Evolutionary conservation across 2,888 invertebrate genomes (phyloP).

Genomic region (Liopterus haemorrhoidalis): DNA sequence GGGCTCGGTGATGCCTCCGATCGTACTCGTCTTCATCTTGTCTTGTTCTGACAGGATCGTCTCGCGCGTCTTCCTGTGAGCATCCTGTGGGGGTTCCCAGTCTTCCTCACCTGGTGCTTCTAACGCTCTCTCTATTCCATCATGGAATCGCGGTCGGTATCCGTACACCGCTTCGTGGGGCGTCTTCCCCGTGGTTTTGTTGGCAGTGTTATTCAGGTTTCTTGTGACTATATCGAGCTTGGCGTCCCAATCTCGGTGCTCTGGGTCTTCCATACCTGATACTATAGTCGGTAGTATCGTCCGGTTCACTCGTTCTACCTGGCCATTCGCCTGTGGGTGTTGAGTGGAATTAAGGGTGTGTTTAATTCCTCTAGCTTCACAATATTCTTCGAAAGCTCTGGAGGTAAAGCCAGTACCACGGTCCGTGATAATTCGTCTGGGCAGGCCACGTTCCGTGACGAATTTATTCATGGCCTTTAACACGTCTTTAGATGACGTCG

Average conservation of each 20-base stretch:
- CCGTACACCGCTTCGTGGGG: slow-evolving; percentile 27
- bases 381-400: background rate
- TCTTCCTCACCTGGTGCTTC: background rate
- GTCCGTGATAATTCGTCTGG: too few relatives aligned
- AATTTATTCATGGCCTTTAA: background rate
- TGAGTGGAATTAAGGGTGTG: background rate
- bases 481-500: background rate
- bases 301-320: slow-evolving; percentile 1
- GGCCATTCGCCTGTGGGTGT: background rate
- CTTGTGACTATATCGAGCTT: slow-evolving; percentile 16
- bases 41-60: background rate
- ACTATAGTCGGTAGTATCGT: too few relatives aligned
- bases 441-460: too few relatives aligned
- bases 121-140: slow-evolving; percentile 8
- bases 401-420: background rate
- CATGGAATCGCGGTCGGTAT: slow-evolving; percentile 20
- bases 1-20: background rate
- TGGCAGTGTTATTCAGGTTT: slow-evolving; percentile 23
- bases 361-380: background rate
- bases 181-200: slow-evolving; percentile 25
- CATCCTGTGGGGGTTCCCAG: background rate
- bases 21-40: too few relatives aligned
- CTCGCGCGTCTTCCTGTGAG: background rate
- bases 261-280: too few relatives aligned
- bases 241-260: slow-evolving; percentile 5